phyloP scores from a whole-genome alignment of 2,113 vertebrate species.

The Potamarius usumacintae region DNA sequence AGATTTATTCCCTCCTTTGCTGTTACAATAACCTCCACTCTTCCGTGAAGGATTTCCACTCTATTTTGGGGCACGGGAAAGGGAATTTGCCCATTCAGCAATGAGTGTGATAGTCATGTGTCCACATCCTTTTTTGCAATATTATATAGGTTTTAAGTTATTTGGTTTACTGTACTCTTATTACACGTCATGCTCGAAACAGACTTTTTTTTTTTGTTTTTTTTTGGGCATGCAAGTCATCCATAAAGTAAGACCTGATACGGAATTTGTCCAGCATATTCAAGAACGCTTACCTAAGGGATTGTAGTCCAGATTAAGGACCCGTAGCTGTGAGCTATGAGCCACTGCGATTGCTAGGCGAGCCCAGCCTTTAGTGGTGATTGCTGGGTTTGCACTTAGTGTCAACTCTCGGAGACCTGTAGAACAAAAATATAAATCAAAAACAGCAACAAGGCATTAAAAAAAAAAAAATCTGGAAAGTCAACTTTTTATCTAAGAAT shows the following conservation, averaged over 20 bases:
- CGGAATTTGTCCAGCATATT: neutral
- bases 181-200: too few relatives aligned
- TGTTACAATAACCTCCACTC: neutral
- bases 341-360: slow-evolving; percentile 89
- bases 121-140: neutral
- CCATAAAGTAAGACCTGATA: neutral
- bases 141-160: neutral
- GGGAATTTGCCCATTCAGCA: neutral
- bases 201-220: neutral
- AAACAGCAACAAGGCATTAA: neutral
- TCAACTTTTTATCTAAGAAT: too few relatives aligned
- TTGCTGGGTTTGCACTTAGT: slow-evolving; percentile 89
- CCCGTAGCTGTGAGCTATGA: slow-evolving; percentile 93
- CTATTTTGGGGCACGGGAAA: neutral
- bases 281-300: slow-evolving; percentile 79
- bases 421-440: neutral
- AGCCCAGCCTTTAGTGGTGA: slow-evolving; percentile 90
- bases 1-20: neutral
- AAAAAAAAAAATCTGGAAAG: neutral
- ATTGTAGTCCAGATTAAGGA: slow-evolving; percentile 97
- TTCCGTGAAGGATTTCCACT: neutral
- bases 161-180: neutral
- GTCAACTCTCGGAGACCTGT: slow-evolving; percentile 92
- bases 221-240: neutral
- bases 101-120: neutral